Base-by-base conservation (phyloP, 2,797 vertebrate genomes). In the Melanotaenia nigrans region DNA sequence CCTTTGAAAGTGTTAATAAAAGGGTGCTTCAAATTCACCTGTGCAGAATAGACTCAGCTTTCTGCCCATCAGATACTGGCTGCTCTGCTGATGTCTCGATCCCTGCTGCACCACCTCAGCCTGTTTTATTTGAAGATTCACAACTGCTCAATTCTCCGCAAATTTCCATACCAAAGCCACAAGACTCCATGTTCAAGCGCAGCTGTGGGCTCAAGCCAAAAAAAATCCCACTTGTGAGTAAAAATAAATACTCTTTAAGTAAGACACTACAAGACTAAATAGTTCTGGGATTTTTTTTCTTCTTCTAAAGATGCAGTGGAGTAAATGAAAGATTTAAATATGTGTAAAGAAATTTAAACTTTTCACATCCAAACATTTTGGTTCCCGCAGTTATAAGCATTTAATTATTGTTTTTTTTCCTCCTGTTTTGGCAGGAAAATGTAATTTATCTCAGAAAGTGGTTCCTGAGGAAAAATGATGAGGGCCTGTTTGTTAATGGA, bases 401-500 rank as follows among this genome's bases (percentile, higher is more conserved):
- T 51, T 71, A 10, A 59, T 24, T 40, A 28, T 10, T 68, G 6
- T 38, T 61, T 86, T 51, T 7, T 33, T 12, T 40, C 12, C 38
- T 30, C 16, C 40, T 20, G 5, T 6, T 71, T 71, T 81, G 5
- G 32, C 78, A 95, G 94, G 87, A 87, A 20, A 85, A 62, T 22
- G 79, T 79, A 30, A 83, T 94, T 87, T 60, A 89, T 75, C 91
- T 95, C n/a, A 83, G 32, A 33, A 61, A 89, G 11, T 95, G 95
- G 95, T 72, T 79, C 32, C 58, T 94, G 53, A 90, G 78, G 68
- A 85, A 68, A 14, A 88, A 70, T 59, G 45, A 9, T 4, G 78
- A 65, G 3, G 90, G 92, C 20, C 75, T 95, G 35, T 93, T 87
- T 86, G 87, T 95, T 8, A 91, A 94, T 62, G 95, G 95, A 68